Conservation (phyloP, 2,797 vertebrate genomes). For the Acropternis orthonyx region DNA sequence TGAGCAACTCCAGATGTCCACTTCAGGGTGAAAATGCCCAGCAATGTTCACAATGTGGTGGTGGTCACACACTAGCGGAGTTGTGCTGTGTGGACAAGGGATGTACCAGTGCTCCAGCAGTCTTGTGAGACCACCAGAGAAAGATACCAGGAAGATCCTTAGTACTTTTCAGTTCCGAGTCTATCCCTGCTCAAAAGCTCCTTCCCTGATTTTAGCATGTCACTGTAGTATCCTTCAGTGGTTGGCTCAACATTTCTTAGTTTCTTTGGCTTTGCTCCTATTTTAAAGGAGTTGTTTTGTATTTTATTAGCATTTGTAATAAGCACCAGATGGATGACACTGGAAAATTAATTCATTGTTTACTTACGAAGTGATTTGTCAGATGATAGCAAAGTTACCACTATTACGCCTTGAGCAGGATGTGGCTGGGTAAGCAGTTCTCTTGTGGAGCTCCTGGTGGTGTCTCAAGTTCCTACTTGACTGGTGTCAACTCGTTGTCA, state of each 20-base stretch:
- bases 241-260: background rate
- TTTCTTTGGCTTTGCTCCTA: background rate
- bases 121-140: background rate
- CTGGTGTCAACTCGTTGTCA: background rate
- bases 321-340: background rate
- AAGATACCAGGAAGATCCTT: background rate
- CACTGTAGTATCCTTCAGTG: background rate
- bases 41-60: background rate
- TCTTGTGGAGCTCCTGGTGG: background rate
- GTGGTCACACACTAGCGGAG: background rate
- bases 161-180: background rate
- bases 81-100: background rate
- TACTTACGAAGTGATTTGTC: background rate
- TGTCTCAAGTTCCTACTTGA: background rate
- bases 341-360: background rate
- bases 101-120: background rate
- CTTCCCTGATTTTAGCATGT: background rate
- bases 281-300: background rate
- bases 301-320: background rate
- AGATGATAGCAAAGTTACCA: background rate
- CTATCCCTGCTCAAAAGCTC: background rate
- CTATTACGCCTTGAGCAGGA: background rate
- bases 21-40: background rate
- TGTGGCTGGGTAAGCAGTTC: background rate
- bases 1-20: background rate